A percentile compares a stretch with the other conserved stretches of the same genome.
Conservation (phyloP, 92 coral and sea anemone species). For the Porites divaricata region DNA sequence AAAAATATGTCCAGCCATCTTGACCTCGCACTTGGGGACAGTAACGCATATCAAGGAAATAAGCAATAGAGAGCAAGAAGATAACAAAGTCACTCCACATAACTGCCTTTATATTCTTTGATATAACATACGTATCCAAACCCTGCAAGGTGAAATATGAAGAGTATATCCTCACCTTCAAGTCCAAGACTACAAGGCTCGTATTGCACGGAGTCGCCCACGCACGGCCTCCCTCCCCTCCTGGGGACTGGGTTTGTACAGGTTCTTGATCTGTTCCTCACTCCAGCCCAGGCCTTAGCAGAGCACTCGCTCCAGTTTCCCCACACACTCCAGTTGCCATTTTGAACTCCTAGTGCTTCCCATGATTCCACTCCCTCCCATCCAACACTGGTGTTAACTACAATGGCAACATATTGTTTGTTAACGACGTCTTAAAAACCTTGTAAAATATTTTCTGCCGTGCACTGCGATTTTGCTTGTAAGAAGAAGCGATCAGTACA, state of each 20-base stretch:
- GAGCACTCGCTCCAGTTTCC: slow-evolving; percentile 81
- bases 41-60: too few species aligned
- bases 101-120: too few species aligned
- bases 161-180: slow-evolving; percentile 56
- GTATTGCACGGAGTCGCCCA: slow-evolving; percentile 56
- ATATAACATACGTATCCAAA: too few species aligned
- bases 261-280: slow-evolving; percentile 56
- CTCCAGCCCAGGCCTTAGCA: slow-evolving; percentile 61
- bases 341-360: slow-evolving; percentile 83
- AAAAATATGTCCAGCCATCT: too few species aligned
- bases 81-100: too few species aligned
- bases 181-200: slow-evolving; percentile 52
- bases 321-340: slow-evolving; percentile 94
- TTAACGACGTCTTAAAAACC: background rate
- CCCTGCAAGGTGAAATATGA: too few species aligned
- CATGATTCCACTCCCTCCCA: slow-evolving; percentile 68
- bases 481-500: too few species aligned
- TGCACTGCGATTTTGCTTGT: background rate
- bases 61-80: too few species aligned
- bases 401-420: background rate
- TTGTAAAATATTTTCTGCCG: background rate
- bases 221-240: slow-evolving; percentile 86
- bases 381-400: slow-evolving; percentile 43
- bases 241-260: slow-evolving; percentile 80
- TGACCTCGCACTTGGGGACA: too few species aligned